Evolutionary conservation across 1,140 invertebrate genomes (phyloP), one percentile per base, ranked within the genome.

Genomic region (Brachionus rotundiformis): DNA sequence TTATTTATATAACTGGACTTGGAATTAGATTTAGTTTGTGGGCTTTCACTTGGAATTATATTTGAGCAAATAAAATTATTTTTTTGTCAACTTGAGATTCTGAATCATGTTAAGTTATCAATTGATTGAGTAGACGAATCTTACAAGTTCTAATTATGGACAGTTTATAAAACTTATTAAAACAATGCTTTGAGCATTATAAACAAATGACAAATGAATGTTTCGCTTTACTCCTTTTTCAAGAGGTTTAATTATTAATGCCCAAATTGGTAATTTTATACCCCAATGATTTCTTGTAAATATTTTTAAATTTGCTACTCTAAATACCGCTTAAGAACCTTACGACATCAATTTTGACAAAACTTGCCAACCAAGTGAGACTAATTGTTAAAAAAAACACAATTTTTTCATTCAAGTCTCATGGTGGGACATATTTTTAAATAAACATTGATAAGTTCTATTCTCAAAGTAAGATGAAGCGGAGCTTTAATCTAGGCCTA

Each of bases 51-150:
- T 68, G 8, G 11, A 68, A 36, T 68, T 68, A 16, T 31, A 68
- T 68, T 68, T 36, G 7, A 33, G 63, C 29, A 63, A 63, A 68
- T 68, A 68, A 68, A 68, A 36, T 19, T 31, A 68, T 36, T 39
- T 68, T 61, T 63, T 29, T 68, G 63, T 68, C 63, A 68, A 68
- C 63, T 33, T 68, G 61, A 63, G 61, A 29, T 63, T 33, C 63
- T 68, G 33, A 68, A 29, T 68, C 63, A 68, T 68, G 63, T 68
- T 68, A 68, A 68, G 63, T 68, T 68, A 68, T 68, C 63, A 68
- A 36, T 41, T 68, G 63, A 68, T 68, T 68, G 63, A 68, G 63
- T 68, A 68, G 63, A 68, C 63, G 63, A 68, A 68, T 33, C 27
- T 33, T 68, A 36, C 16, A 68, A 68, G 16, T 33, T 19, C 16